phyloP scores from a whole-genome alignment of 2,797 vertebrate species.

The Mastacembelus armatus region DNA sequence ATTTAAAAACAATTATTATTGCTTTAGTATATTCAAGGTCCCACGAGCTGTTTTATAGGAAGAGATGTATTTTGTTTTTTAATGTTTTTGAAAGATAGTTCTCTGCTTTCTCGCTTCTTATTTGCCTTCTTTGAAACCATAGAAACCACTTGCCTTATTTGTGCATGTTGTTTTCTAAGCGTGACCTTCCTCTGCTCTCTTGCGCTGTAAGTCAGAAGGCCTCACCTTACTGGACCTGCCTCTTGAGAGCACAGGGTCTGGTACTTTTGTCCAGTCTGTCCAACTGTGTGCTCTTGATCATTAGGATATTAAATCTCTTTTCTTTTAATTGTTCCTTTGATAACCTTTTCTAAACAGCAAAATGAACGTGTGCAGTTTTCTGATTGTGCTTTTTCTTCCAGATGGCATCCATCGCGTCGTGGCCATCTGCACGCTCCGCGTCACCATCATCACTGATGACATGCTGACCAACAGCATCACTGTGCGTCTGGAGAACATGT shows the following conservation, averaged over 20 bases:
- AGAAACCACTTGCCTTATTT: neutral
- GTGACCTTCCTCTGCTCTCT: constrained; percentile 5
- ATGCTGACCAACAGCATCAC: constrained; percentile 99
- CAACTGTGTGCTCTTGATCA: too few species aligned
- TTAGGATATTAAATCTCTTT: too few species aligned
- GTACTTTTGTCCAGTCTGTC: neutral
- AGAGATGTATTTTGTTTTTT: neutral
- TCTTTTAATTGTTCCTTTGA: neutral
- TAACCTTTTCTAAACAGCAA: neutral
- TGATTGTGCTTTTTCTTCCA: constrained; percentile 58
- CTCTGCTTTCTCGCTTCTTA: neutral
- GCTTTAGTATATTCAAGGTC: neutral
- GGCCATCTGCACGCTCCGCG: constrained; percentile 90
- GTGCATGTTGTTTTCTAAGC: neutral
- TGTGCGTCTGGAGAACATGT: constrained; percentile 97
- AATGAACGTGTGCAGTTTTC: neutral
- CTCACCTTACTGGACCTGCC: neutral
- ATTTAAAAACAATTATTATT: too few species aligned
- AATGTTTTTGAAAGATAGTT: neutral
- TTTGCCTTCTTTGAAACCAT: neutral
- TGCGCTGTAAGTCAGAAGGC: neutral
- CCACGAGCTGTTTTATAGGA: neutral
- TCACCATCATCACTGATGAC: constrained; percentile 97
- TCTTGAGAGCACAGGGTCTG: neutral
- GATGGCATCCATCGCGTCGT: constrained; percentile 90